Evolutionary conservation across 2,888 invertebrate genomes (phyloP).

Genomic region (Agrypnus murinus): DNA sequence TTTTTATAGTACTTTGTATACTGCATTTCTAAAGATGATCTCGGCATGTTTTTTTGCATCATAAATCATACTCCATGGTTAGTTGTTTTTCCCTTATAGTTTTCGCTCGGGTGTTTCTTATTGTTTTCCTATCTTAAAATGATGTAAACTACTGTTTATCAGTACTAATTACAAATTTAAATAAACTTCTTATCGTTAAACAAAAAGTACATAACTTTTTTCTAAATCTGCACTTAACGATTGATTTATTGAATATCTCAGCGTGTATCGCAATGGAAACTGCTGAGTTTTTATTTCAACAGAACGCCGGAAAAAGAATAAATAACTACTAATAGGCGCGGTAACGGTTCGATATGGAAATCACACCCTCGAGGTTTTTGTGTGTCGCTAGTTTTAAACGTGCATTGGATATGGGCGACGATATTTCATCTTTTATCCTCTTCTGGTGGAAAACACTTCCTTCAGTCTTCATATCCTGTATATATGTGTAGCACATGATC

Average conservation of each 20-base stretch:
- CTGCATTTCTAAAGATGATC: no score
- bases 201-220: no score
- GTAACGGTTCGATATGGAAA: constrained; percentile 29
- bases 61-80: no score
- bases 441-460: neutral
- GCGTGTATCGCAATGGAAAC: constrained; percentile 9
- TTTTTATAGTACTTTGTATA: no score
- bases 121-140: no score
- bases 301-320: constrained; percentile 20
- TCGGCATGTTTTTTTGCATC: no score
- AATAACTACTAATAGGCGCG: constrained; percentile 29
- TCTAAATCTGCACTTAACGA: neutral
- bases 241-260: constrained; percentile 18
- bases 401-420: constrained; percentile 20
- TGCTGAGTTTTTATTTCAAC: constrained; percentile 17
- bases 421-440: constrained; percentile 30
- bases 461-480: constrained; percentile 4
- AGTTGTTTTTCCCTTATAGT: no score
- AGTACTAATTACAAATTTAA: no score
- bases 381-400: constrained; percentile 21
- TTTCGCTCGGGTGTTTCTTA: no score
- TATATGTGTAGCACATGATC: neutral
- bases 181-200: no score
- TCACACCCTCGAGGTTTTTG: constrained; percentile 33
- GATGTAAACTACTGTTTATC: no score